phyloP scores from a whole-genome alignment of 2,797 vertebrate genomes.

The Chloroceryle inda region DNA sequence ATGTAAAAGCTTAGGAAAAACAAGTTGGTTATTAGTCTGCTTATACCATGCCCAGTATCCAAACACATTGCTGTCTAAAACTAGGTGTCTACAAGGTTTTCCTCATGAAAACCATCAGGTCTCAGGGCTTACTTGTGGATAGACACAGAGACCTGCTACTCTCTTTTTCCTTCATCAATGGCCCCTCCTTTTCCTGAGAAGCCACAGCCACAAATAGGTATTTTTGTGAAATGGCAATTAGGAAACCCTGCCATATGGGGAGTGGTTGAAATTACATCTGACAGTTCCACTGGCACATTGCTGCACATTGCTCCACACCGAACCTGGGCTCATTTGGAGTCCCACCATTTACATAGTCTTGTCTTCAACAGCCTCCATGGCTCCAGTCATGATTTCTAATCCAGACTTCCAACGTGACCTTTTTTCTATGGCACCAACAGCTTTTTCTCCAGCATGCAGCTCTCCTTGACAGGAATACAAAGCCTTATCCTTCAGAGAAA shows the following conservation, averaged over 20 bases:
- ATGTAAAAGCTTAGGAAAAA: conserved; percentile 22
- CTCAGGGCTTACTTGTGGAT: background rate
- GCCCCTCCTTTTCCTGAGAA: background rate
- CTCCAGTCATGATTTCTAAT: background rate
- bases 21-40: background rate
- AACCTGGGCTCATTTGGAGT: background rate
- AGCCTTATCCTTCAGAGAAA: background rate
- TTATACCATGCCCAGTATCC: background rate
- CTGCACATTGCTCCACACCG: background rate
- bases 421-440: background rate
- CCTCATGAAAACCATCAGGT: background rate
- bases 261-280: background rate
- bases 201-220: background rate
- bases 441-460: background rate
- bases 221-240: background rate
- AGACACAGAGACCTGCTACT: background rate
- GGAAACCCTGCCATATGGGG: background rate
- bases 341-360: background rate
- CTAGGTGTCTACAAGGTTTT: background rate
- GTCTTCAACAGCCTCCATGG: background rate
- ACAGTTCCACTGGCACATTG: background rate
- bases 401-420: background rate
- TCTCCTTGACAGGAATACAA: background rate
- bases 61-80: background rate
- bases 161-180: background rate